Percentiles rank a stretch among this genome's conserved stretches.
These are phyloP conservation scores for Erythrocebus patas DNA, from an alignment of 2,113 vertebrate species.

Conservation along the genomic window DNA sequence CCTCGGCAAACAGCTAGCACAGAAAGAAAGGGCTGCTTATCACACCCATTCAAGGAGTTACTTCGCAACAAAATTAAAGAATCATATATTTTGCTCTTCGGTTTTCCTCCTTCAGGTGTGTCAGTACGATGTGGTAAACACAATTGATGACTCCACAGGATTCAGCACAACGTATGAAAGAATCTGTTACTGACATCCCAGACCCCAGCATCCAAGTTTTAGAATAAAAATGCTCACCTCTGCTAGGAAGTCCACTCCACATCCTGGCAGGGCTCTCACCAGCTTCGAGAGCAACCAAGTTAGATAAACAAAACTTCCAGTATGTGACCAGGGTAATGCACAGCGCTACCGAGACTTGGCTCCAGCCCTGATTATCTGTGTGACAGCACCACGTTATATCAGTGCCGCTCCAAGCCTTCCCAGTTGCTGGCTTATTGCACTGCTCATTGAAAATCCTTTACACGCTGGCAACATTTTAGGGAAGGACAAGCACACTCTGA, in stretches of 20 bases:
- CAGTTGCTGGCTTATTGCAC: constrained; percentile 85
- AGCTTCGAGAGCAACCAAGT: constrained; percentile 81
- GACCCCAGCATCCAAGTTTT: constrained; percentile 77
- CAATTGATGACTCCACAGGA: constrained; percentile 70
- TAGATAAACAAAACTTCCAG: constrained; percentile 86
- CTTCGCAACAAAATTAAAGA: constrained; percentile 74
- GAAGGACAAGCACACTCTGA: constrained; percentile 86
- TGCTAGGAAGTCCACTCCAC: constrained; percentile 89
- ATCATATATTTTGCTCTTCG: constrained; percentile 60
- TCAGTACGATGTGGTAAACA: constrained; percentile 46
- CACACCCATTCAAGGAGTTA: constrained; percentile 75
- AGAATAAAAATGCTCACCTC: constrained; percentile 88
- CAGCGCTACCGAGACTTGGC: constrained; percentile 79
- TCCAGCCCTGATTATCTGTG: constrained; percentile 84
- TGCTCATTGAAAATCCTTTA: constrained; percentile 90
- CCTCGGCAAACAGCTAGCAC: constrained; percentile 80
- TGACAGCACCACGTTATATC: constrained; percentile 83
- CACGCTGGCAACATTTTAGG: constrained; percentile 88
- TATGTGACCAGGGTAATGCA: constrained; percentile 79
- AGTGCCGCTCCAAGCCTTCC: constrained; percentile 83
- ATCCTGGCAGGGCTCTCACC: constrained; percentile 81
- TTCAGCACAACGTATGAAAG: constrained; percentile 59
- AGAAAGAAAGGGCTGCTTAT: constrained; percentile 71
- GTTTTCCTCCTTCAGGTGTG: constrained; percentile 38
- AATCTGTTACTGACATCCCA: constrained; percentile 63